Evolutionary conservation across 2,797 vertebrate species (phyloP), one percentile per base, ranked within the genome.

Genomic region (Melanogrammus aeglefinus): DNA sequence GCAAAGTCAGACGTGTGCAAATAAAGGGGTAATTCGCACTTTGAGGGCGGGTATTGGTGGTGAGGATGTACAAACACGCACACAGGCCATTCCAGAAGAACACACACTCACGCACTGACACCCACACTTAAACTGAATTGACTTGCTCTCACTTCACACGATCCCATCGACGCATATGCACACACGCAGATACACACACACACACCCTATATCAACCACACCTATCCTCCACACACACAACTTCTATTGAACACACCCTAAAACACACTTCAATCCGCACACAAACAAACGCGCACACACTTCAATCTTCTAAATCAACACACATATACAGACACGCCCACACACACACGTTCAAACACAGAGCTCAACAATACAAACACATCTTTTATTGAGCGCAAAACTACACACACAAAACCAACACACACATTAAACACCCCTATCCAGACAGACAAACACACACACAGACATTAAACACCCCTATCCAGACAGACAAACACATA

Each of bases 401-500:
- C 35, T 36, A 36, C 35, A 6, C 35, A 36, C 35, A 36, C 35
- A 36, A 31, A 31, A 31, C 31, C 31, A 31, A 36, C 35, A 6
- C 35, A 36, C 35, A 36, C 35, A 36, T 36, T 36, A 35, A 35
- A 35, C 35, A 35, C 35, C 5, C 3, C 35, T 35, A 35, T 35
- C 35, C 75, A n/a, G 74, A 63, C 75, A 63, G 31, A 0, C 29
- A 14, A 29, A 29, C 29, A 29, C 44, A 63, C 27, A 44, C 16
- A 41, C 39, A 41, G 3, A 41, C 16, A 51, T 51, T 51, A 18
- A 51, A 51, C 47, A 51, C 47, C 18, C 47, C 39, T 41, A 41
- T 41, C 39, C 39, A 51, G 14, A 51, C 24, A 38, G 74, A 82
- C 80, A 78, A 80, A 83, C 36, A 47, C 47, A 77, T 77, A 51